Evolutionary conservation across 2,113 vertebrate genomes (phyloP).

Genomic region (Chionodraco myersi): DNA sequence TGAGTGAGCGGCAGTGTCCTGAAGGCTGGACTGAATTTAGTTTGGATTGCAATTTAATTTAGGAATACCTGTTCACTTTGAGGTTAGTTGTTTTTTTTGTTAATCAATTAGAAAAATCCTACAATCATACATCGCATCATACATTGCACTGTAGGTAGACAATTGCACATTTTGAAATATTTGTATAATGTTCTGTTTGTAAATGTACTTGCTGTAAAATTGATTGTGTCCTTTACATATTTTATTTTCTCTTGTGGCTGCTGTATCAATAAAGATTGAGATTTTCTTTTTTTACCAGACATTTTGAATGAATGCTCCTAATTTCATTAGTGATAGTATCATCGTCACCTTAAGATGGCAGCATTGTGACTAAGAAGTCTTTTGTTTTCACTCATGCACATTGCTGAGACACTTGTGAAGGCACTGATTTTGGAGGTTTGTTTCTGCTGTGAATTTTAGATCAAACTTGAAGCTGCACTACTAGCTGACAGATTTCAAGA

Average conservation of each 20-base stretch:
- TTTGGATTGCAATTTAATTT: no score
- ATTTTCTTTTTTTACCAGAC: not conserved
- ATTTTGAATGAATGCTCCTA: not conserved
- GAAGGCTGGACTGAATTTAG: not conserved
- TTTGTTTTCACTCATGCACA: no score
- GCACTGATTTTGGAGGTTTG: not conserved
- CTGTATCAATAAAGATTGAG: no score
- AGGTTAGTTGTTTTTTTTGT: not conserved
- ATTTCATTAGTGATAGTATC: not conserved
- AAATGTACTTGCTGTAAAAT: not conserved
- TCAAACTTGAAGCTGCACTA: slow-evolving; percentile 38
- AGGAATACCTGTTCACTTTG: no score
- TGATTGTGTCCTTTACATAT: not conserved
- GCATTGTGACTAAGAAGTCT: slow-evolving; percentile 5
- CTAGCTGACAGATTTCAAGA: slow-evolving; percentile 62
- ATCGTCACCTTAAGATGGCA: slow-evolving; percentile 37
- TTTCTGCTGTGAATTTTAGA: slow-evolving; percentile 14
- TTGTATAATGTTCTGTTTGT: no score
- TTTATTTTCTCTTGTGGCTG: not conserved
- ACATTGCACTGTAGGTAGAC: no score
- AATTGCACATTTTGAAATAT: no score
- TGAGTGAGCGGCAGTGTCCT: not conserved
- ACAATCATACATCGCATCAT: no score
- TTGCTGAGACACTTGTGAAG: no score
- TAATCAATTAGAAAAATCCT: not conserved